A percentile compares a stretch with the other conserved stretches of the same genome.
Conservation (phyloP, 53 echinoderm and acorn worm genomes). For the Holothuria leucospilota region DNA sequence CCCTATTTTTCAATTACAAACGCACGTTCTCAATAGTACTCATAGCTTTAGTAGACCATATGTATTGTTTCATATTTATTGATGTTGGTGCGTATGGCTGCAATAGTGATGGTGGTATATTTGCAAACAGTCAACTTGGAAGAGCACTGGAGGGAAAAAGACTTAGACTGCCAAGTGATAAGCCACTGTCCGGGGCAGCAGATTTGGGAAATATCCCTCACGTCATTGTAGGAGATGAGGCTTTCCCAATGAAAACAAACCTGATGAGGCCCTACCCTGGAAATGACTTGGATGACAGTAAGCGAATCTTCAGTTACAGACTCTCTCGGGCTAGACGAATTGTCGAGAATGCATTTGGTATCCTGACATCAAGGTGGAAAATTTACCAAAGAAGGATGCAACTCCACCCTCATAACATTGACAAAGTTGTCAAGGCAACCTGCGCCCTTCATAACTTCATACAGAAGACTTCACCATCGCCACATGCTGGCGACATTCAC, state of each 20-base stretch:
- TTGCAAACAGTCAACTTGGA: slow-evolving; percentile 35
- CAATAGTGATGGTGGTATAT: slow-evolving; percentile 40
- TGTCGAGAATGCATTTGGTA: slow-evolving; percentile 59
- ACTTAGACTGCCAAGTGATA: slow-evolving; percentile 35
- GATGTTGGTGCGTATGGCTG: slow-evolving; percentile 53
- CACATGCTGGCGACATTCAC: background rate
- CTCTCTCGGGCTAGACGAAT: slow-evolving; percentile 55
- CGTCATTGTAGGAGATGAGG: slow-evolving; percentile 51
- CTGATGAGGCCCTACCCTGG: slow-evolving; percentile 75
- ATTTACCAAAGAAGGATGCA: slow-evolving; percentile 58
- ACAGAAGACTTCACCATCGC: slow-evolving; percentile 27
- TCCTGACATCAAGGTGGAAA: slow-evolving; percentile 56
- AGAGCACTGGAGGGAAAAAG: slow-evolving; percentile 6
- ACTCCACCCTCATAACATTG: slow-evolving; percentile 46
- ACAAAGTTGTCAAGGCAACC: slow-evolving; percentile 64
- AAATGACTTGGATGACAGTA: slow-evolving; percentile 17
- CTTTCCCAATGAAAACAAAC: slow-evolving; percentile 61
- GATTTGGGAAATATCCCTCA: slow-evolving; percentile 47
- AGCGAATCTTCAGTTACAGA: slow-evolving; percentile 56
- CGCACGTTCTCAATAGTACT: slow-evolving; percentile 50
- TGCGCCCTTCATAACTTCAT: slow-evolving; percentile 71
- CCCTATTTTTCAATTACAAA: slow-evolving; percentile 53
- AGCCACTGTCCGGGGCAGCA: slow-evolving; percentile 52
- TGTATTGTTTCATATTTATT: slow-evolving; percentile 43
- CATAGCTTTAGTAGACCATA: slow-evolving; percentile 53